A percentile compares a stretch with the other conserved stretches of the same genome.
Conservation (phyloP, 2,797 vertebrate species). For the Heteromormyrus szaboi region DNA sequence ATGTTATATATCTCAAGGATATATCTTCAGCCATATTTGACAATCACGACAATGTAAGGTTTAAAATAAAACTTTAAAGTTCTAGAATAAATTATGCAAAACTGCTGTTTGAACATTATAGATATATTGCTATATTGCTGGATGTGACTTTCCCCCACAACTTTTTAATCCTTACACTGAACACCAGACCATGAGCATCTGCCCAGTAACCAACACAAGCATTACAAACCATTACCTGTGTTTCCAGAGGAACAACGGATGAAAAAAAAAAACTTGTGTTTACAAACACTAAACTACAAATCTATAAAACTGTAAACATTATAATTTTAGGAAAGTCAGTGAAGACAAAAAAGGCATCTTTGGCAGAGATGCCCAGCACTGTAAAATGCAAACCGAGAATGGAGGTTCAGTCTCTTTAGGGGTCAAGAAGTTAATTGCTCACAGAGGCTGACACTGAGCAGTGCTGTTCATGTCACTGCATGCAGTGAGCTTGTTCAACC, state of each 20-base stretch:
- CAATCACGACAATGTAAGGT: background rate
- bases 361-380: background rate
- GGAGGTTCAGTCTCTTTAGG: background rate
- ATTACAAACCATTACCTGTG: background rate
- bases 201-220: background rate
- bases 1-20: background rate
- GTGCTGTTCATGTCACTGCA: background rate
- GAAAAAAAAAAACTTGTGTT: background rate
- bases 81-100: conserved; percentile 4
- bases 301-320: background rate
- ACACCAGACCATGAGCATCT: background rate
- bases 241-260: background rate
- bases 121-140: background rate
- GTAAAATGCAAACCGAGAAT: background rate
- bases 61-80: conserved; percentile 7
- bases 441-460: background rate
- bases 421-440: background rate
- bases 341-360: background rate
- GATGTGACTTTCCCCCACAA: background rate
- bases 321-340: background rate
- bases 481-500: background rate
- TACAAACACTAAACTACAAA: background rate
- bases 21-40: background rate
- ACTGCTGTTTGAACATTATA: background rate
- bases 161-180: background rate